Base-by-base conservation (phyloP, 23 tunicate species). In the Halocynthia roretzi region DNA sequence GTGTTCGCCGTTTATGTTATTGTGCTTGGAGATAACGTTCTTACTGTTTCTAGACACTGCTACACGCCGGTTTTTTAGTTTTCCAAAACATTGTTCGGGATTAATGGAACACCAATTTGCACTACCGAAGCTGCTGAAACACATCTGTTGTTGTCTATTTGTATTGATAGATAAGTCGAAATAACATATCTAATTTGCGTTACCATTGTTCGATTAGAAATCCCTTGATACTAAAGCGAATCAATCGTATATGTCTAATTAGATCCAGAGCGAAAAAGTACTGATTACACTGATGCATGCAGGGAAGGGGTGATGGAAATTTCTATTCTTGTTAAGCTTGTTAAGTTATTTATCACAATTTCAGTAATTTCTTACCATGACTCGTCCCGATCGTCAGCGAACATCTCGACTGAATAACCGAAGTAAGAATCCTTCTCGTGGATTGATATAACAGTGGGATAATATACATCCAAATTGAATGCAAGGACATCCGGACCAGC, bases 401-500 rank as follows among this genome's bases (percentile, higher is more conserved):
- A 86, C 58, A 62, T 67, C 63, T 76, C 95, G 11, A 88, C 95
- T 31, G 87, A 68, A 78, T 76, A 88, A 21, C 95, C 95, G 68
- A 88, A 88, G 70, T 72, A 83, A 10, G 95, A 72, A 22, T 73
- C 61, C 40, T 67, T 56, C 12, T 40, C 44, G 8, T 84, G 81
- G 15, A 58, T 62, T 54, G 56, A 71, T 50, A 72, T 67, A 51
- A 83, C 71, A 12, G 82, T 72, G 40, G 95, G 73, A 80, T 78
- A 88, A 63, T 88, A 57, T 49, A 78, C 84, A 72, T 88, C 95
- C 87, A 88, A 88, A 60, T 88, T 88, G 80, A 88, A 88, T 54
- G 78, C 80, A 23, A 23, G 51, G 8, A 61, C 71, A 53, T 65
- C 22, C 22, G 22, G 22, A 9, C 19, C 48, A 11, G 70, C 9